Evolutionary conservation across 2,113 vertebrate species (phyloP), one percentile per base, ranked within the genome.

Genomic region (Pleuronectes platessa): DNA sequence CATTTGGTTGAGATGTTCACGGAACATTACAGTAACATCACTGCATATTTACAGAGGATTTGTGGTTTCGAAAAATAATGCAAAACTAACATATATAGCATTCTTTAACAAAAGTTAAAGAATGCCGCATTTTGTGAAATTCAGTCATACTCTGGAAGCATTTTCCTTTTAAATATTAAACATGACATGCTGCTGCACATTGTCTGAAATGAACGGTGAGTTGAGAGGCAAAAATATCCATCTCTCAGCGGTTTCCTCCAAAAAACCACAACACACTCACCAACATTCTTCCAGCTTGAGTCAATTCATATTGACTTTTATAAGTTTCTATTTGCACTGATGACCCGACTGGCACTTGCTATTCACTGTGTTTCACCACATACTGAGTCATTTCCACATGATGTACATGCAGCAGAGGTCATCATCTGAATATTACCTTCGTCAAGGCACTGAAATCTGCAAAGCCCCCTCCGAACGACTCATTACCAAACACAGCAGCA

Each of bases 371-470:
- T 64, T 26, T 58, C 54, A 27, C 56, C 55, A 24, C 11, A 26
- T 13, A 66, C 17, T 51, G 49, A 6, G 27, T 56, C 49, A 47
- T 20, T 56, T 71, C 14, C 18, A 0, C 49, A 47, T 3, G 15
- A 3, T 47, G 37, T 15, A 37, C 3, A 1, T 64, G 1, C 58
- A n/a, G 15, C 13, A 42, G 18, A 64, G 0, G 2, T 5, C 31
- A 17, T 10, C 0, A 71, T 21, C 0, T 21, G 7, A 55, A 70
- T 26, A 9, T 95, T 96, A 99, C 97, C 96, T 99, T 97, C 61
- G 96, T 91, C 85, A 98, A 90, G 0, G 89, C 92, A 89, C 95
- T 97, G 75, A 99, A 99, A 91, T 99, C 97, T 79, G 97, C 97
- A 95, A 99, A 99, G 79, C 96, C 96, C 37, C 93, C 94, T 86